Evolutionary conservation across 92 coral and sea anemone species (phyloP), one percentile per base, ranked within the genome.

Genomic region (Paramuricea clavata): DNA sequence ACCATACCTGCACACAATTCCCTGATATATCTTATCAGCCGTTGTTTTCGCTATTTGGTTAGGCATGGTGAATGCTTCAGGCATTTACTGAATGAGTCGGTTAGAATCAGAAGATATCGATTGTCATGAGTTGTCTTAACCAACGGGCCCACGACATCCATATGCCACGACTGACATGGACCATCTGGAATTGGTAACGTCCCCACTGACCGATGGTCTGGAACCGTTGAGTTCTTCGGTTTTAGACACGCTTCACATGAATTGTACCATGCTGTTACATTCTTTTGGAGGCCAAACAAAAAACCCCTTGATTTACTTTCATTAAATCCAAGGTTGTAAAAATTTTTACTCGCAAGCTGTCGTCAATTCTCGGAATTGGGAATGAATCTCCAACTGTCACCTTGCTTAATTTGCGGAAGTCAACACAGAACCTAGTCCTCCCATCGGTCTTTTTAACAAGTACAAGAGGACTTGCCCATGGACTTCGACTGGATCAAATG

Each of bases 181-280:
- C 71, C 71, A 64, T 64, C 71, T 64, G 71, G 71, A 64, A 64
- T 64, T 17, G 71, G 71, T 25, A 64, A 64, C 12, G 28, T 33
- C 27, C 71, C 31, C 34, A 64, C 71, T 64, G 71, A 12, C 15
- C 21, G 71, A 64, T 64, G 71, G 71, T 64, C 71, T 26, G 71
- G 27, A 15, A 64, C 71, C 1, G 71, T 64, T 64, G 71, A 27
- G 71, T 64, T 64, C 33, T 64, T 25, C 12, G 11, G 71, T 64
- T 64, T 64, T 12, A 64, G 34, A 64, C 71, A 64, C 1, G 21
- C 65, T 57, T 57, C 65, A 16, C 65, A 57, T 13, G 65, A 57
- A 19, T 57, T 57, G 12, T 13, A 57, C 65, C 65, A 57, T 16
- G n/a, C 65, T 57, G 3, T 19, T 19, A 57, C 65, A 57, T 57